A percentile compares a stretch with the other conserved stretches of the same genome.
Evolutionary conservation across 1,140 invertebrate genomes (phyloP).

Genomic region (Drosophila sproati): DNA sequence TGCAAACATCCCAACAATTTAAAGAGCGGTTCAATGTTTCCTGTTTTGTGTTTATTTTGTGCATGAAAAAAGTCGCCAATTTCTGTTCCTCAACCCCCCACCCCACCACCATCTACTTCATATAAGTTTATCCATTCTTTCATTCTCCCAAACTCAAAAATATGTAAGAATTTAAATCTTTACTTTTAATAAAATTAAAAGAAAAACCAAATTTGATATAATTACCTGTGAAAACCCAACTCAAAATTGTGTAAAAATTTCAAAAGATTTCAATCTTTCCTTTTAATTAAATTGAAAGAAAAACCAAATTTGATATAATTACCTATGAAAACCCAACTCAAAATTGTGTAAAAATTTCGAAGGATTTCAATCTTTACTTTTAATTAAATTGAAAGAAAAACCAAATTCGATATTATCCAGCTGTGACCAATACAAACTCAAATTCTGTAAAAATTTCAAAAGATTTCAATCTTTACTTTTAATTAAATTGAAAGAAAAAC

Average conservation of each 20-base stretch:
- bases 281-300: slow-evolving; percentile 64
- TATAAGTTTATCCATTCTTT: slow-evolving; percentile 1
- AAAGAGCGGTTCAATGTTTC: slow-evolving; percentile 82
- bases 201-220: slow-evolving; percentile 37
- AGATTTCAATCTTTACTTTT: slow-evolving; percentile 44
- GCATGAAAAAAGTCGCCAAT: slow-evolving; percentile 70
- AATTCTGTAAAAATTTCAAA: slow-evolving; percentile 21
- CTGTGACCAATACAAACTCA: background rate
- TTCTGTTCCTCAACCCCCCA: background rate
- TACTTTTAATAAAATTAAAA: slow-evolving; percentile 63
- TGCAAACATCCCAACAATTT: slow-evolving; percentile 80
- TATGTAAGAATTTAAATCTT: slow-evolving; percentile 37
- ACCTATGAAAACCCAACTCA: no score
- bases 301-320: slow-evolving; percentile 45
- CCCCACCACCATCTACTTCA: background rate
- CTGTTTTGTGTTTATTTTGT: slow-evolving; percentile 76
- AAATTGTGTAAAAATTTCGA: slow-evolving; percentile 26
- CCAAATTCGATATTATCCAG: slow-evolving; percentile 31
- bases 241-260: slow-evolving; percentile 26
- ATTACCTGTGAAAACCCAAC: slow-evolving; percentile 19
- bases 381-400: slow-evolving; percentile 60
- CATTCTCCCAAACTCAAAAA: background rate
- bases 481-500: slow-evolving; percentile 61
- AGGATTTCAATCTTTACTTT: slow-evolving; percentile 51
- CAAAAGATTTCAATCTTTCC: slow-evolving; percentile 28